Conservation (phyloP, 2,113 vertebrate genomes). For the Passerina amoena region DNA sequence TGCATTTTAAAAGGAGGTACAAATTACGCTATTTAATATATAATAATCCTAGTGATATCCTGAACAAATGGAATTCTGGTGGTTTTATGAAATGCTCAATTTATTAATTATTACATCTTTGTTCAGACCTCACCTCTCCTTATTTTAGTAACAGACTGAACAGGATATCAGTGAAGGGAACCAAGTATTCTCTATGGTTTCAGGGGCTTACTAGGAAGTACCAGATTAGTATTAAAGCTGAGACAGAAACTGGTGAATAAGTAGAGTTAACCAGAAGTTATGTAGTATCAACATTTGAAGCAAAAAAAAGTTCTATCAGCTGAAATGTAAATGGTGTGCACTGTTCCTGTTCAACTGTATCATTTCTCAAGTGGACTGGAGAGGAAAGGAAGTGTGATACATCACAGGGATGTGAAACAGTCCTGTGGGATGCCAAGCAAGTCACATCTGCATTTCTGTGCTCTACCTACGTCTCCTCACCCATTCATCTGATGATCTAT, state of each 20-base stretch:
- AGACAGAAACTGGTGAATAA: background rate
- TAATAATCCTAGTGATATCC: slow-evolving; percentile 29
- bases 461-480: background rate
- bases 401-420: background rate
- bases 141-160: background rate
- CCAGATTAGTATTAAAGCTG: background rate
- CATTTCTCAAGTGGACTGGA: background rate
- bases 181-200: background rate
- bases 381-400: slow-evolving; percentile 3
- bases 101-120: background rate
- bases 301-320: background rate
- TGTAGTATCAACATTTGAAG: background rate
- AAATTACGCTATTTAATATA: background rate
- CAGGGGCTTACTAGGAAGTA: background rate
- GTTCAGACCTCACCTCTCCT: background rate
- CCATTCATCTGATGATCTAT: background rate
- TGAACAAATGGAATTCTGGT: background rate
- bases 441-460: background rate
- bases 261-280: background rate
- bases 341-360: background rate
- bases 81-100: background rate
- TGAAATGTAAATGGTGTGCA: background rate
- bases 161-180: background rate
- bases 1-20: background rate
- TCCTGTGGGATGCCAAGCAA: background rate